phyloP scores from a whole-genome alignment of 2,797 vertebrate species.

The Vireo griseus region DNA sequence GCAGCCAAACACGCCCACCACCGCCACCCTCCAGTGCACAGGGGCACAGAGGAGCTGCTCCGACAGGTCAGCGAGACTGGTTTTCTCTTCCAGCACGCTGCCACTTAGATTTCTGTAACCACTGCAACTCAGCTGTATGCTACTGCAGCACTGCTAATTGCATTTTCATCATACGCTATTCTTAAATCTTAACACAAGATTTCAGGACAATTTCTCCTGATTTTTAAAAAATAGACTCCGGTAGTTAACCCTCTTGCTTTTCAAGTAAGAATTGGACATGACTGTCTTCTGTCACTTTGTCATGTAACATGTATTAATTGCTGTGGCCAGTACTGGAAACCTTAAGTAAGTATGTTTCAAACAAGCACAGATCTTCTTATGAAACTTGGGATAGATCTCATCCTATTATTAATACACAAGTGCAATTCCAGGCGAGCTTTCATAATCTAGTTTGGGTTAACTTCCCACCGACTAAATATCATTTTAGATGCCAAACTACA shows the following conservation, averaged over 20 bases:
- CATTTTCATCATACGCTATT: fast-evolving
- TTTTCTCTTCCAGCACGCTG: fast-evolving
- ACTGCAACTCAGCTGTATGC: fast-evolving
- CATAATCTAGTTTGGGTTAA: neutral
- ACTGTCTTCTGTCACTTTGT: neutral
- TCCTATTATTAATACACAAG: neutral
- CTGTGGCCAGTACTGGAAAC: neutral
- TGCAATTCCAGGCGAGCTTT: neutral
- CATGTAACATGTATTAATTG: fast-evolving
- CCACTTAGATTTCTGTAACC: neutral
- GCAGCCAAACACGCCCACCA: neutral
- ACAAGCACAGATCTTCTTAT: neutral
- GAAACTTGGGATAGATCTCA: neutral
- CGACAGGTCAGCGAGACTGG: fast-evolving
- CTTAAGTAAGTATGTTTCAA: neutral
- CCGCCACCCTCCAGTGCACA: fast-evolving
- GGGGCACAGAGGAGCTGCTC: fast-evolving
- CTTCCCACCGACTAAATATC: fast-evolving
- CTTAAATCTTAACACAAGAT: neutral
- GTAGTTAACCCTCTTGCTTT: neutral
- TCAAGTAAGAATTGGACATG: neutral
- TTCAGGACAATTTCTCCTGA: neutral
- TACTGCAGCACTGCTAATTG: neutral
- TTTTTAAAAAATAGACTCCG: neutral
- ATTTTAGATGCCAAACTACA: neutral